Evolutionary conservation across 2,797 vertebrate species (phyloP), one percentile per base, ranked within the genome.

Genomic region (Atherinosoma microstoma): DNA sequence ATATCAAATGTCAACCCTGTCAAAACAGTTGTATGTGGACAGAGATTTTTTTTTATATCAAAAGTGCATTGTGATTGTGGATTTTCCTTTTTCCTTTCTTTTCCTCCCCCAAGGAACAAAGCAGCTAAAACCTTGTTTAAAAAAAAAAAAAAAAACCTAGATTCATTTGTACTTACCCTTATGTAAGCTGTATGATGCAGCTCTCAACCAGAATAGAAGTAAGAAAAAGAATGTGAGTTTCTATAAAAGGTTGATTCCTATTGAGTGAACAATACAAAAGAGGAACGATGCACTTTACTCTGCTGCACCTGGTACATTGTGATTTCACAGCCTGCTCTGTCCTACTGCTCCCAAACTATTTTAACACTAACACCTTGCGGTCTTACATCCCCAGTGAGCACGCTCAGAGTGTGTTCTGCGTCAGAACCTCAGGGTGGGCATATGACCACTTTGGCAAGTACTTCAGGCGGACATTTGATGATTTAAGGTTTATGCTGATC

Each of bases 401-500:
- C 56, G 51, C 40, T 53, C 60, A 38, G 67, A 1, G 22, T 67
- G 56, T 61, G 51, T 63, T 78, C 58, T 36, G 36, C 53, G 72
- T 80, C 67, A 71, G 63, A 67, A 67, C 64, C 66, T 78, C 40
- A 1, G 59, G 64, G 57, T 59, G 83, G 69, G 51, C 73, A 62
- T 73, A 63, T 29, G 85, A 84, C 80, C 81, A 60, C 84, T 83
- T 73, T 64, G 74, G 69, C 75, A 54, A 71, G 69, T 45, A 24
- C 82, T 81, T 67, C 36, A 75, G 70, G 68, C 63, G 84, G 85
- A 79, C 84, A 85, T 89, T 85, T 82, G 81, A 72, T 83, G 84
- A 80, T 88, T 85, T 87, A 75, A 77, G 76, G 84, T 87, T 86
- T 76, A 75, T 73, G 82, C 80, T 79, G 82, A 87, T 91, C 75